Percentiles rank a stretch among this genome's conserved stretches.
phyloP scores from a whole-genome alignment of 2,113 vertebrate genomes.

The Chaetura pelagica region DNA sequence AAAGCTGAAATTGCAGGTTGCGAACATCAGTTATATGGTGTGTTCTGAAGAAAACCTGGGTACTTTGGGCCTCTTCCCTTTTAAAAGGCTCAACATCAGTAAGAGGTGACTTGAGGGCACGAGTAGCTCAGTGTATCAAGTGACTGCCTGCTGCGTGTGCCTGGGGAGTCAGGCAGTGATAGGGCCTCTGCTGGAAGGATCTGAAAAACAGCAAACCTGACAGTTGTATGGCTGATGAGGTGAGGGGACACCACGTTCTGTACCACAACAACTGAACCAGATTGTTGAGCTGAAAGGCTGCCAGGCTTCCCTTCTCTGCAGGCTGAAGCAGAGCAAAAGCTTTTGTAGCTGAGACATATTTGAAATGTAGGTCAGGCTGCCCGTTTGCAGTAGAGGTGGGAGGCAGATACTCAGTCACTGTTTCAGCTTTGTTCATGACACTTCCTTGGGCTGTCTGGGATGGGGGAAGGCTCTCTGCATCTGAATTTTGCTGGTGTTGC shows the following conservation, averaged over 20 bases:
- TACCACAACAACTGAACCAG: not conserved
- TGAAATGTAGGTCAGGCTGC: slow-evolving; percentile 57
- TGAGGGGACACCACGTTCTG: not conserved
- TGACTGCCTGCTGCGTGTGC: not conserved
- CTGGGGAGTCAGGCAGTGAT: not conserved
- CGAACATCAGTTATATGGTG: not conserved
- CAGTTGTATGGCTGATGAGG: not conserved
- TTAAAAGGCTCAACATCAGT: not conserved
- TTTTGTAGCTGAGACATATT: not conserved
- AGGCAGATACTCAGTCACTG: not conserved
- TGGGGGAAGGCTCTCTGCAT: not conserved
- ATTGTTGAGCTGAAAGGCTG: slow-evolving; percentile 5
- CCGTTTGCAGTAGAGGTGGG: not conserved
- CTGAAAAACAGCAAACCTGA: not conserved
- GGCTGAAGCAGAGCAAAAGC: slow-evolving; percentile 21
- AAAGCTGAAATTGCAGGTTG: not conserved
- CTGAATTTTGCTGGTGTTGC: not conserved
- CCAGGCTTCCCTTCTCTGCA: slow-evolving; percentile 8
- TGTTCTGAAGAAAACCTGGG: not conserved
- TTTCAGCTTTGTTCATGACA: not conserved
- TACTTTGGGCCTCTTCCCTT: not conserved
- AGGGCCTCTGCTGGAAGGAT: not conserved
- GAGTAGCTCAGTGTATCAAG: not conserved
- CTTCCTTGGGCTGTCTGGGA: not conserved
- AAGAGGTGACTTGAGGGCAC: not conserved